These are phyloP conservation scores for Bufo gargarizans DNA, from an alignment of 2,113 vertebrate species.

Conservation along the genomic window DNA sequence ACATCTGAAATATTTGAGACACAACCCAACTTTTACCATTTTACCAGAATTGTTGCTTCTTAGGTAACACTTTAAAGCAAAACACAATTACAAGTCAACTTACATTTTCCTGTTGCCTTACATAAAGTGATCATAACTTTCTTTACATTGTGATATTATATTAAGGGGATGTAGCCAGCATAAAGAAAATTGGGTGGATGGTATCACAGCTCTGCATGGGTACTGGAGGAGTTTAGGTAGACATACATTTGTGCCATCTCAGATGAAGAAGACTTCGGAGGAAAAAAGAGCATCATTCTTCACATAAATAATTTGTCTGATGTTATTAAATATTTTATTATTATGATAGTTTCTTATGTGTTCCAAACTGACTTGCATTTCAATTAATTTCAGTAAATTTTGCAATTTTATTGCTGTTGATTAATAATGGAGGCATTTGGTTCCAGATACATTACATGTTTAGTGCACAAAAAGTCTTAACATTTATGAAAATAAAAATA, in stretches of 20 bases:
- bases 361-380: not conserved
- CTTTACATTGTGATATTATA: not conserved
- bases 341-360: not conserved
- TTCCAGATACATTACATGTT: slow-evolving; percentile 61
- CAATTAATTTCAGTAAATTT: not conserved
- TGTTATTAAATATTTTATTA: not conserved
- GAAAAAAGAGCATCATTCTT: not conserved
- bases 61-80: no score
- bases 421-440: slow-evolving; percentile 22
- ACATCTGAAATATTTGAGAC: no score
- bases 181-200: not conserved
- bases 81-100: no score
- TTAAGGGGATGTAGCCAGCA: not conserved
- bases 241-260: not conserved
- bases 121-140: no score
- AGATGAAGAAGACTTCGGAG: not conserved
- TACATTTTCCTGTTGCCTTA: not conserved
- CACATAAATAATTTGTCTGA: not conserved
- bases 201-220: not conserved
- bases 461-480: slow-evolving; percentile 33
- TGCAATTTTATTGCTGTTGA: slow-evolving; percentile 45
- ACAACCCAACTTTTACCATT: no score
- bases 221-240: not conserved
- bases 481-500: not conserved
- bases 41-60: no score